phyloP scores from a whole-genome alignment of 2,888 invertebrate genomes.

The Melanostoma mellinum region DNA sequence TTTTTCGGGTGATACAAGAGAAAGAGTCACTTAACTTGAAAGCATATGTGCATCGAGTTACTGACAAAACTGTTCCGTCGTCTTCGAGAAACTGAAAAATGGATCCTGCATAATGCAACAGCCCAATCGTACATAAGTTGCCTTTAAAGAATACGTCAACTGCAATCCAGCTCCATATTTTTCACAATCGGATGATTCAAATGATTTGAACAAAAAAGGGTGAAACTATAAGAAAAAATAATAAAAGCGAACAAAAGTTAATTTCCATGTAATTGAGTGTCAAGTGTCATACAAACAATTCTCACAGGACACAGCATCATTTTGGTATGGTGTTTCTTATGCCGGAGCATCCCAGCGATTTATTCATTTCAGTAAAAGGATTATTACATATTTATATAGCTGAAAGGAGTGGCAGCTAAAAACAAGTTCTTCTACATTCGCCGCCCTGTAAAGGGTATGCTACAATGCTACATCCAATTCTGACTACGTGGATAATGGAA shows the following conservation, averaged over 20 bases:
- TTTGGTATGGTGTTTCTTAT: slow-evolving; percentile 27
- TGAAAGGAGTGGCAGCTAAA: slow-evolving; percentile 35
- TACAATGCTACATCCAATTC: slow-evolving; percentile 36
- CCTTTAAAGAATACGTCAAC: too few species aligned
- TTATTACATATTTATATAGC: slow-evolving; percentile 66
- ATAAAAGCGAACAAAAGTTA: slow-evolving; percentile 46
- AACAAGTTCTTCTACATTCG: slow-evolving; percentile 34
- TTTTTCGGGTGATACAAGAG: too few species aligned
- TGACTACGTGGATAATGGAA: slow-evolving; percentile 70
- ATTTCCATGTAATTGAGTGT: slow-evolving; percentile 72
- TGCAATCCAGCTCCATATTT: too few species aligned
- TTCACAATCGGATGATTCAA: slow-evolving; percentile 3
- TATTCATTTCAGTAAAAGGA: slow-evolving; percentile 72
- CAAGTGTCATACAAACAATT: slow-evolving; percentile 64
- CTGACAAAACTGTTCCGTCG: too few species aligned
- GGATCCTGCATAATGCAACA: too few species aligned
- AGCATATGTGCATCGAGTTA: too few species aligned
- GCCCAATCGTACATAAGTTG: too few species aligned
- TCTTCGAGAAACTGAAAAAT: too few species aligned
- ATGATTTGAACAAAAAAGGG: slow-evolving; percentile 39
- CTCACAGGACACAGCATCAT: slow-evolving; percentile 57
- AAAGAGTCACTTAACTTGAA: too few species aligned
- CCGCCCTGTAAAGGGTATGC: slow-evolving; percentile 36
- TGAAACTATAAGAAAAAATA: slow-evolving; percentile 31
- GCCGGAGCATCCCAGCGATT: slow-evolving; percentile 52